phyloP scores from a whole-genome alignment of 64 coral and sea anemone genomes.

The Acropora tenuis region DNA sequence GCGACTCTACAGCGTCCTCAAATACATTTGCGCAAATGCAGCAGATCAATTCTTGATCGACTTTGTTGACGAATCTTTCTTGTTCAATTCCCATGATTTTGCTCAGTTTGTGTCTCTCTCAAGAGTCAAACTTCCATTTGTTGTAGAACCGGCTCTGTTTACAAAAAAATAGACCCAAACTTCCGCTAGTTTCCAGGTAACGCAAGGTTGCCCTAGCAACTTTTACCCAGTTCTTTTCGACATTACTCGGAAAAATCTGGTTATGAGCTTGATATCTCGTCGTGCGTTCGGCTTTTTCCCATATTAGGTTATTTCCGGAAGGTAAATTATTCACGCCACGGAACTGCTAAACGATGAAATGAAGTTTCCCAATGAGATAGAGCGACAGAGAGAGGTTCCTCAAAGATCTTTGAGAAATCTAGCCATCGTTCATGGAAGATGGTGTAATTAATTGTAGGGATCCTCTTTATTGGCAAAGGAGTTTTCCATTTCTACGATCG shows the following conservation, averaged over 20 bases:
- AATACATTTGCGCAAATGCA: conserved; percentile 66
- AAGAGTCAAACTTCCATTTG: neutral
- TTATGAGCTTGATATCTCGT: neutral
- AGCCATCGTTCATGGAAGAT: conserved; percentile 67
- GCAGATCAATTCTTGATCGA: conserved; percentile 66
- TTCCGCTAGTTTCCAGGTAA: conserved; percentile 3
- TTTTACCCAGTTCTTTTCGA: neutral
- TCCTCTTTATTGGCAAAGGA: neutral
- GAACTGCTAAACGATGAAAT: conserved; percentile 56
- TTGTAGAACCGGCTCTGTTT: neutral
- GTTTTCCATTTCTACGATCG: neutral
- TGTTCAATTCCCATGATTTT: conserved; percentile 60
- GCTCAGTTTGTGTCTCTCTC: neutral
- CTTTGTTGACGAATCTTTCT: conserved; percentile 50
- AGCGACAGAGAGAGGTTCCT: neutral
- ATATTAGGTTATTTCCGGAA: conserved; percentile 54
- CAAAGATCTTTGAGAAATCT: conserved; percentile 46
- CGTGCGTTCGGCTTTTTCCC: neutral
- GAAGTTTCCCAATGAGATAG: conserved; percentile 22
- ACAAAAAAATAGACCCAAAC: neutral
- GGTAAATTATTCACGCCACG: conserved; percentile 45
- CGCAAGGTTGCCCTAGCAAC: neutral
- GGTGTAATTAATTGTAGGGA: neutral
- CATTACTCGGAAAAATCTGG: neutral
- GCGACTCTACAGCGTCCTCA: conserved; percentile 60